Conservation (phyloP, 1,140 invertebrate genomes). For the Arctopsyche grandis region DNA sequence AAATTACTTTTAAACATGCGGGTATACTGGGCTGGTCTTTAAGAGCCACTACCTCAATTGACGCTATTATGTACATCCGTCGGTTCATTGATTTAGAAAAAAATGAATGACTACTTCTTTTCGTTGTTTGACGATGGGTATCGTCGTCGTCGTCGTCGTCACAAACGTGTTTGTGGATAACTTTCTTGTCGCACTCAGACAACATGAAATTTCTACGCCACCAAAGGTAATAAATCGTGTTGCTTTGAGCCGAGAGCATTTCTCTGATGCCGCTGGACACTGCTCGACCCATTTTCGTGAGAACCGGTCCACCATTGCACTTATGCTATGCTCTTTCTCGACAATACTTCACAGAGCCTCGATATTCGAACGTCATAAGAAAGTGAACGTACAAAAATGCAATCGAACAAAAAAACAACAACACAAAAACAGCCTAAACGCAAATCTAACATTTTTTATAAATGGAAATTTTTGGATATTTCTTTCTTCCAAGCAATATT, state of each 20-base stretch:
- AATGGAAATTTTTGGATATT: too few relatives aligned
- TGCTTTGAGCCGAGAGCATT: constrained; percentile 27
- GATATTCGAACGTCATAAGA: not conserved
- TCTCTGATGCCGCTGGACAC: constrained; percentile 37
- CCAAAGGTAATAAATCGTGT: constrained; percentile 24
- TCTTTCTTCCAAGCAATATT: too few relatives aligned
- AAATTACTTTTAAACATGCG: too few relatives aligned
- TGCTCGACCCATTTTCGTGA: constrained; percentile 29
- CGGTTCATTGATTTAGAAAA: too few relatives aligned
- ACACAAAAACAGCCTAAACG: too few relatives aligned
- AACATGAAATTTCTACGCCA: constrained; percentile 28
- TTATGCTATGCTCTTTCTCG: not conserved
- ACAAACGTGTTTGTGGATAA: not conserved
- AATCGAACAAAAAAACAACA: too few relatives aligned
- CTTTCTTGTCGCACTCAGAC: constrained; percentile 13
- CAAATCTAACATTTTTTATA: too few relatives aligned
- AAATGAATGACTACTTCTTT: too few relatives aligned
- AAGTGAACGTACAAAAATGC: not conserved
- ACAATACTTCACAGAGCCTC: not conserved
- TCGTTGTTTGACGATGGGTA: too few relatives aligned
- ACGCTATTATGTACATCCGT: not conserved
- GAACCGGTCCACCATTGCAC: constrained; percentile 31
- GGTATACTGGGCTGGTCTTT: not conserved
- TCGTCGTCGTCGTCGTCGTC: not conserved
- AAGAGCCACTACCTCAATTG: not conserved